Conservation (phyloP, 2,113 vertebrate species). For the Spermophilus dauricus region DNA sequence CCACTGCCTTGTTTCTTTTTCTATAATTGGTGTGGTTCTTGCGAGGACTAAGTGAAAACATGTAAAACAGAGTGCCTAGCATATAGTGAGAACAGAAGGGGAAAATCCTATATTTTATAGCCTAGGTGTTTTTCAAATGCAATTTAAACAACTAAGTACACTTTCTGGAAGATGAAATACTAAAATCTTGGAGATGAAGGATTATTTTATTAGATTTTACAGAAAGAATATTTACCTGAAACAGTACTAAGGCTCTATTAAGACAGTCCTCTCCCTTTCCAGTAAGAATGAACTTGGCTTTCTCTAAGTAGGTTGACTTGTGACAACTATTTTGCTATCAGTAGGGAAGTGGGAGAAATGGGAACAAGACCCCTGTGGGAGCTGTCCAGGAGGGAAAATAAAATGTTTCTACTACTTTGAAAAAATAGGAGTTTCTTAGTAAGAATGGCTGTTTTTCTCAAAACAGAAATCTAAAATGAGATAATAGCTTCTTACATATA, state of each 20-base stretch:
- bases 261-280: neutral
- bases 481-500: neutral
- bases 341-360: neutral
- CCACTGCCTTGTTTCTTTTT: neutral
- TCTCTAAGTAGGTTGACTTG: neutral
- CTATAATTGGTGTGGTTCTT: neutral
- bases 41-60: slow-evolving; percentile 12
- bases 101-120: neutral
- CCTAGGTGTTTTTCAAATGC: neutral
- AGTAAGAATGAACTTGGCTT: slow-evolving; percentile 40
- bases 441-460: neutral
- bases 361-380: neutral
- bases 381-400: neutral
- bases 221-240: neutral
- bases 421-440: neutral
- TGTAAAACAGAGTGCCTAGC: neutral
- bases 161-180: slow-evolving; percentile 34
- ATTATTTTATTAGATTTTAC: neutral
- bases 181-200: neutral
- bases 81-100: neutral
- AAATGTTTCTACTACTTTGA: neutral
- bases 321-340: neutral
- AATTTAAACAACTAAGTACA: neutral
- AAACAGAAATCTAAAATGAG: slow-evolving; percentile 4
- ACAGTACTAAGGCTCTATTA: neutral